These are phyloP conservation scores for Electrophaes corylata DNA, from an alignment of 2,888 invertebrate genomes.

Conservation along the genomic window DNA sequence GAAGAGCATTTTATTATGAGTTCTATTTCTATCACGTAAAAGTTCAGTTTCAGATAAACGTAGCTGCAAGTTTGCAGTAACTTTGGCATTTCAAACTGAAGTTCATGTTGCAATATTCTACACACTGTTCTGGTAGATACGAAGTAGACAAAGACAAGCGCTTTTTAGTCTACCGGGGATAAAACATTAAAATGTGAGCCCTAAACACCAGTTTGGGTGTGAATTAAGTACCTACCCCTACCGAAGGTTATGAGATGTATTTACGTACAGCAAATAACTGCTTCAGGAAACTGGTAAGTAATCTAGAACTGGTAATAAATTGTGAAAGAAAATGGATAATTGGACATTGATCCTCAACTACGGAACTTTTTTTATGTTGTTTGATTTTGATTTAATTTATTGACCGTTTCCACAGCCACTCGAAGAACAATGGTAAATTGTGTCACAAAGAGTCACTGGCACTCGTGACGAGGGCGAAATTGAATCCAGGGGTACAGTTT, in stretches of 20 bases:
- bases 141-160: background rate
- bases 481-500: background rate
- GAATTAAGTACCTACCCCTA: background rate
- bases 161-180: background rate
- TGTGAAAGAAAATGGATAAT: no score
- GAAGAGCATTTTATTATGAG: background rate
- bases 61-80: background rate
- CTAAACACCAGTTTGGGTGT: background rate
- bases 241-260: no score
- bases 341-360: no score
- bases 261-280: no score
- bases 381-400: no score
- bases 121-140: background rate
- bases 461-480: background rate
- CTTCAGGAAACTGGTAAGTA: no score
- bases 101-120: slow-evolving; percentile 5
- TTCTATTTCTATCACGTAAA: background rate
- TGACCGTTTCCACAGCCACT: background rate
- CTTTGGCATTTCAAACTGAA: slow-evolving; percentile 7
- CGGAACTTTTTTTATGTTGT: no score
- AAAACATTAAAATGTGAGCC: background rate
- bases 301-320: no score
- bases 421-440: background rate
- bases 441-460: background rate
- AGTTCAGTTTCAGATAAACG: background rate